Evolutionary conservation across 2,888 invertebrate species (phyloP), one percentile per base, ranked within the genome.

Genomic region (Myopa tessellatipennis): DNA sequence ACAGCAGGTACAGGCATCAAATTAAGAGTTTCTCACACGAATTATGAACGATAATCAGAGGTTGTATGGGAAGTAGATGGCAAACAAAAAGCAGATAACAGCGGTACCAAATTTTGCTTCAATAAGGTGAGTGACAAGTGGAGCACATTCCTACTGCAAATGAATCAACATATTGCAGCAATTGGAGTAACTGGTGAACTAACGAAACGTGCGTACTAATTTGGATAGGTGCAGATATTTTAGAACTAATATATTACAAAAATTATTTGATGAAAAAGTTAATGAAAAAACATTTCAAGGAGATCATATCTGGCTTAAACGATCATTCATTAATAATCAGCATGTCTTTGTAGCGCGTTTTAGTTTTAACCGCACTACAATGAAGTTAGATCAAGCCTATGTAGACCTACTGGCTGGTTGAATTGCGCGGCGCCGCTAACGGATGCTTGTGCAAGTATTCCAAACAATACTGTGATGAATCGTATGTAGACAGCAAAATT

Each of bases 401-500:
- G 26, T 26, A 76, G 45, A 18, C 14, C 3, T 77, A 80, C 3
- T 79, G 77, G 78, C 70, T 79, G 18, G 79, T 78, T 4, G 79
- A 81, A 8, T 60, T 80, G n/a, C 69, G 77, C 34, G 80, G 80
- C n/a, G 78, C 80, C 6, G 79, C 79, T 18, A 78, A 72, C 34
- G 77, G 78, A 7, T 80, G 79, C 60, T 36, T 18, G 8, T 81
- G 80, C 55, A 40, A 68, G 52, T 79, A 77, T 45, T 38, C 26
- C 6, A 80, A 79, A 36, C 63, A 73, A 12, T 74, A 69, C 4
- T 80, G 77, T 60, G 61, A 70, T 34, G 78, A 80, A 69, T 77
- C 77, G 10, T 80, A 78, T 67, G 74, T 74, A 10, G 80, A 79
- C 63, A 72, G 67, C 16, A 80, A 78, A 70, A 79, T 79, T 40